These are phyloP conservation scores for Clarias platycephalus DNA, from an alignment of 2,797 vertebrate species.

Conservation along the genomic window DNA sequence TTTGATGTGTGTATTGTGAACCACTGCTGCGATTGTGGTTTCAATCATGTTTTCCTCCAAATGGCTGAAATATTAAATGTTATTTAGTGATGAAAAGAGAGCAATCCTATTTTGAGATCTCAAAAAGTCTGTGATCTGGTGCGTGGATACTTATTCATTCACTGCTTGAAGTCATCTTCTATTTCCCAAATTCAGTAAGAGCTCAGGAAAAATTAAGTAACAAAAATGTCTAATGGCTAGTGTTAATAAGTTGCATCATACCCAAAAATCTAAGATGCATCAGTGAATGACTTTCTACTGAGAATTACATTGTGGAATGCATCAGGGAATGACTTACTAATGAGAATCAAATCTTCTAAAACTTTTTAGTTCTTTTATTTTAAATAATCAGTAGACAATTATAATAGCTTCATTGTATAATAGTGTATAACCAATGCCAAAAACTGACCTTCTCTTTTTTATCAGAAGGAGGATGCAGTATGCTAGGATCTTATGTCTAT, in stretches of 20 bases:
- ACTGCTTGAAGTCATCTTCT: neutral
- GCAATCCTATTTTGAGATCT: no score
- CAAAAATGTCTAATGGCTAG: neutral
- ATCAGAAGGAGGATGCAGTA: neutral
- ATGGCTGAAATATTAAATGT: neutral
- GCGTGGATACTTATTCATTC: neutral
- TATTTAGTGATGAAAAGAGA: neutral
- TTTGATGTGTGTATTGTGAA: neutral
- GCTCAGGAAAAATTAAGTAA: neutral
- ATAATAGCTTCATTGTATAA: neutral
- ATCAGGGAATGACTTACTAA: neutral
- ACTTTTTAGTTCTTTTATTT: neutral
- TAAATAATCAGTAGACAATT: neutral
- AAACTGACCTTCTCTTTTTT: neutral
- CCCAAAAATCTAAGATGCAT: neutral
- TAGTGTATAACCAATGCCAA: neutral
- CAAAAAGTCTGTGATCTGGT: neutral
- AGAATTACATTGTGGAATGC: neutral
- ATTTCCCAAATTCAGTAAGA: neutral
- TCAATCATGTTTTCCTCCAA: neutral
- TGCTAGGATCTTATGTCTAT: neutral
- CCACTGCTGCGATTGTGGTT: neutral
- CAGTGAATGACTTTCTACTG: neutral
- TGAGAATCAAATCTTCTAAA: constrained; percentile 1
- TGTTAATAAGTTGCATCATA: neutral